phyloP scores from a whole-genome alignment of 2,888 invertebrate species.

The Bombylius major region DNA sequence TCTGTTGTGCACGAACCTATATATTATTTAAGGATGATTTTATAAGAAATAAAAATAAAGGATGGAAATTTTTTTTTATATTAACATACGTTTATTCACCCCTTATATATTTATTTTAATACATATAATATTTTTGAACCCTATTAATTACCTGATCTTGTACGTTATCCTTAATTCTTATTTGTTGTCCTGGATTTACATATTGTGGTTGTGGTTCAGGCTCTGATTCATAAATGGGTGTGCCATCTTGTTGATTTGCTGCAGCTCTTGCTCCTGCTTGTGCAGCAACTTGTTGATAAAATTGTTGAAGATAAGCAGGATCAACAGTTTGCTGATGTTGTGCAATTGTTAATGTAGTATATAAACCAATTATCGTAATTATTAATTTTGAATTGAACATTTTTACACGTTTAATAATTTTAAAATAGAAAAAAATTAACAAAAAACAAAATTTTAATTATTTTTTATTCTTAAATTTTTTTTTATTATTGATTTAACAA shows the following conservation, averaged over 20 bases:
- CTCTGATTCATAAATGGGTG: slow-evolving; percentile 39
- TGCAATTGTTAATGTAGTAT: slow-evolving; percentile 11
- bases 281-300: slow-evolving; percentile 31
- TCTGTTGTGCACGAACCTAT: slow-evolving; percentile 27
- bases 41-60: not conserved
- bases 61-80: not conserved
- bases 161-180: slow-evolving; percentile 35
- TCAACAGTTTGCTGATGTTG: slow-evolving; percentile 28
- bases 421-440: too few relatives aligned
- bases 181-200: slow-evolving; percentile 38
- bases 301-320: slow-evolving; percentile 35
- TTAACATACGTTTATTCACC: not conserved
- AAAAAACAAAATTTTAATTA: too few relatives aligned
- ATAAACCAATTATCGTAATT: slow-evolving; percentile 24
- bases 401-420: too few relatives aligned
- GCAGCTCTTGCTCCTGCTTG: slow-evolving; percentile 36
- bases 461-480: too few relatives aligned
- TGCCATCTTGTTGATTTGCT: slow-evolving; percentile 26
- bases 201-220: slow-evolving; percentile 39
- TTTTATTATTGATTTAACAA: slow-evolving; percentile 11
- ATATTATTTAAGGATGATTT: not conserved
- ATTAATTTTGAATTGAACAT: slow-evolving; percentile 11
- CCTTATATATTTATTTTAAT: too few relatives aligned
- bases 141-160: slow-evolving; percentile 26
- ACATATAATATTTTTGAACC: too few relatives aligned